Conservation (phyloP, 1,140 invertebrate species). For the Saccostrea cuccullata region DNA sequence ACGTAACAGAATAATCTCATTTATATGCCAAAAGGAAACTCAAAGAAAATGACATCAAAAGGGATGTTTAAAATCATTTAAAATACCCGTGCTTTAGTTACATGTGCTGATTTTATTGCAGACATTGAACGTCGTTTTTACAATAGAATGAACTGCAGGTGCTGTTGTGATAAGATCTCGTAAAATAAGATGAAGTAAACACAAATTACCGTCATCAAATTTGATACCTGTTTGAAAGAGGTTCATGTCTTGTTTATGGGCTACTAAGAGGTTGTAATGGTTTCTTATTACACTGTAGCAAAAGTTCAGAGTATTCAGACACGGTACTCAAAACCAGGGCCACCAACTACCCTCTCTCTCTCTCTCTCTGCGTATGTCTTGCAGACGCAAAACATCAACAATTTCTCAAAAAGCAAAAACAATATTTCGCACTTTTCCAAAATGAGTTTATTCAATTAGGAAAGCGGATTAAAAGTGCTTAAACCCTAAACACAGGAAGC, state of each 20-base stretch:
- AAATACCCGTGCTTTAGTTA: not conserved
- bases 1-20: too few species aligned
- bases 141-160: slow-evolving; percentile 1
- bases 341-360: not conserved
- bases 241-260: slow-evolving; percentile 5
- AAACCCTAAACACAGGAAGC: slow-evolving; percentile 22
- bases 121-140: not conserved
- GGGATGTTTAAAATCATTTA: too few species aligned
- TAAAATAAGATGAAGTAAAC: not conserved
- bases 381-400: not conserved
- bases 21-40: too few species aligned
- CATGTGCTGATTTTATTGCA: not conserved
- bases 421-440: slow-evolving; percentile 31
- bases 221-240: slow-evolving; percentile 12
- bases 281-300: slow-evolving; percentile 3
- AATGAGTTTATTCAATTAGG: slow-evolving; percentile 36
- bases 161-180: slow-evolving; percentile 1
- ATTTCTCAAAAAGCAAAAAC: not conserved
- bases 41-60: too few species aligned
- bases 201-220: not conserved
- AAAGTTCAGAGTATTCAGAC: slow-evolving; percentile 13
- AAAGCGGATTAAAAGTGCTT: slow-evolving; percentile 27
- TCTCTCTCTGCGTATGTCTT: not conserved
- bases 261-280: not conserved
- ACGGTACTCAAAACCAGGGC: not conserved